Conservation (phyloP, 2,113 vertebrate species). For the Benitochromis conjunctus region DNA sequence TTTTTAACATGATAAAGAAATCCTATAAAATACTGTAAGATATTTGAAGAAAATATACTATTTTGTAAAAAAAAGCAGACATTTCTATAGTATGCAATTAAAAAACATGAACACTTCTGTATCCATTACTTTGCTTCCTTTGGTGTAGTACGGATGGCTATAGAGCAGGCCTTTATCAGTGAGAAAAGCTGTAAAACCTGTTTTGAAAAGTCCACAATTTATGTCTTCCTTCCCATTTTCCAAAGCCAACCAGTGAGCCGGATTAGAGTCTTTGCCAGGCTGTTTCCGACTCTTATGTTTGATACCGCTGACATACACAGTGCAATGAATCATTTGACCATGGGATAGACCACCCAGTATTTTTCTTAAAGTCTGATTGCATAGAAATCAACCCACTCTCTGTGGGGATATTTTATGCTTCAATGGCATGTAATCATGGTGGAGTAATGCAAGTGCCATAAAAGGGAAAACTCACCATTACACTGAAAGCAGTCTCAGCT, state of each 20-base stretch:
- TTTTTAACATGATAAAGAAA: neutral
- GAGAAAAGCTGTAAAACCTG: neutral
- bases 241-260: neutral
- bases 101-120: neutral
- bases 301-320: neutral
- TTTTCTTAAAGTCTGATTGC: constrained; percentile 10
- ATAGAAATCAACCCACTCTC: neutral
- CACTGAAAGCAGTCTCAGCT: neutral
- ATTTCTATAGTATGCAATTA: neutral
- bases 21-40: neutral
- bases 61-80: neutral
- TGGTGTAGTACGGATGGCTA: neutral
- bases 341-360: neutral
- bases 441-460: constrained; percentile 1
- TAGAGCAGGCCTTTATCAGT: neutral
- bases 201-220: neutral
- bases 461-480: constrained; percentile 2
- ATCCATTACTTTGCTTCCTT: neutral
- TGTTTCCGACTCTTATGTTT: neutral
- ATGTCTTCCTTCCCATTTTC: neutral
- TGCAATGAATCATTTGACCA: neutral
- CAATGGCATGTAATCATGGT: neutral
- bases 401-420: neutral
- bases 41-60: neutral
- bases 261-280: neutral